These are phyloP conservation scores for Achroia grisella DNA, from an alignment of 1,140 invertebrate genomes.

Conservation along the genomic window DNA sequence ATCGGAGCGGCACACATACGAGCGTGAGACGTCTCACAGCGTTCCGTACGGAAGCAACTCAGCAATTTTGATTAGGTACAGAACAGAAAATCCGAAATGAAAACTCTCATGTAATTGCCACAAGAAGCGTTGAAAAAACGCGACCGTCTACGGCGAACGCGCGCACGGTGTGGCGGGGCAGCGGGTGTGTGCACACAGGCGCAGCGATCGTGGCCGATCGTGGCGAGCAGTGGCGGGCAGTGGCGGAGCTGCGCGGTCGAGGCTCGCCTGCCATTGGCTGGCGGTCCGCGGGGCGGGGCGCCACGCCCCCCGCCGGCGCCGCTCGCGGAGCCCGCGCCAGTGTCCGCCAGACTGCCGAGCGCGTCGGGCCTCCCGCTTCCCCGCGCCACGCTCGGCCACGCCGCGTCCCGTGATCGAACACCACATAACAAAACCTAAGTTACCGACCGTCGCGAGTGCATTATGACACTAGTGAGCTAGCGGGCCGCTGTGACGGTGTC, in stretches of 20 bases:
- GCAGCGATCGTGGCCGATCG: slow-evolving; percentile 15
- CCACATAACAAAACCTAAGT: slow-evolving; percentile 29
- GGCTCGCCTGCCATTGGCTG: slow-evolving; percentile 29
- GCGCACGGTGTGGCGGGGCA: slow-evolving; percentile 17
- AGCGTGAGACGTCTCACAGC: slow-evolving; percentile 4
- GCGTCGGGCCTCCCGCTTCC: slow-evolving; percentile 66
- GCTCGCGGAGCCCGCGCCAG: slow-evolving; percentile 49
- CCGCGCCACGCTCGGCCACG: slow-evolving; percentile 63
- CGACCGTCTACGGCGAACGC: slow-evolving; percentile 17
- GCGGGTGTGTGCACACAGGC: too few relatives aligned
- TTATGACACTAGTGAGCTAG: slow-evolving; percentile 71
- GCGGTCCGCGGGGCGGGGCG: slow-evolving; percentile 21
- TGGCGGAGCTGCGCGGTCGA: slow-evolving; percentile 13
- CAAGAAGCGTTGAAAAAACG: slow-evolving; percentile 22
- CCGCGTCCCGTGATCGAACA: slow-evolving; percentile 42
- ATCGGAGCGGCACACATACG: slow-evolving; percentile 9
- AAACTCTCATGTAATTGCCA: slow-evolving; percentile 32
- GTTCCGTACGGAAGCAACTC: slow-evolving; percentile 23
- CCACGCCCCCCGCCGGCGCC: slow-evolving; percentile 46
- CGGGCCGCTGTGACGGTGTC: slow-evolving; percentile 68
- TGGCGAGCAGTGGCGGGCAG: slow-evolving; percentile 19
- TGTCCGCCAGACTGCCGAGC: slow-evolving; percentile 71
- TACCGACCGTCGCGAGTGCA: slow-evolving; percentile 64
- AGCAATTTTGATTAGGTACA: slow-evolving; percentile 32
- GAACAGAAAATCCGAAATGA: slow-evolving; percentile 28